phyloP scores from a whole-genome alignment of 2,113 vertebrate species.

The Siniperca chuatsi region DNA sequence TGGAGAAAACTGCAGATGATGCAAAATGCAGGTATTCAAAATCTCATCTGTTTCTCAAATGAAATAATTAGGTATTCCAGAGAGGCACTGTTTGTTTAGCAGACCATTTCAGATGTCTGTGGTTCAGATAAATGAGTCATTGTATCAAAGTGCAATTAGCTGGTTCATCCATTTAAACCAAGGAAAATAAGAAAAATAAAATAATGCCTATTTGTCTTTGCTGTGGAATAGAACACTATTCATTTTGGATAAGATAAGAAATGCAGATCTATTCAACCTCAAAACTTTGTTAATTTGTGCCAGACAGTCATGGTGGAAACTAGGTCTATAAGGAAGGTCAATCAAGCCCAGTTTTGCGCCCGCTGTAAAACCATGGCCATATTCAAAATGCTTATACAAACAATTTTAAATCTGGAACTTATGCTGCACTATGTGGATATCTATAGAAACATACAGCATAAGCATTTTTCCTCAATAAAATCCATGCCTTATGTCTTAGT shows the following conservation, averaged over 20 bases:
- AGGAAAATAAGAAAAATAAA: slow-evolving; percentile 8
- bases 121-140: slow-evolving; percentile 60
- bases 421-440: background rate
- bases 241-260: background rate
- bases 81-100: slow-evolving; percentile 60
- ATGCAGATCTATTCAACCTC: background rate
- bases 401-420: background rate
- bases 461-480: background rate
- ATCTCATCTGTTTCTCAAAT: slow-evolving; percentile 43
- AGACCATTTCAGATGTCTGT: slow-evolving; percentile 52
- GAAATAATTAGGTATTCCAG: slow-evolving; percentile 60
- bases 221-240: background rate
- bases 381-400: background rate
- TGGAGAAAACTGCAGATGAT: slow-evolving; percentile 23
- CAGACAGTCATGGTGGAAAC: background rate
- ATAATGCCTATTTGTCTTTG: background rate
- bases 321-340: background rate
- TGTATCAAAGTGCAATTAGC: slow-evolving; percentile 58
- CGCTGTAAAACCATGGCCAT: background rate
- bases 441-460: background rate
- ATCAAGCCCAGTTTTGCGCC: background rate
- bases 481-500: background rate
- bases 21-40: slow-evolving; percentile 53
- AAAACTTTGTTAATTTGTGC: background rate
- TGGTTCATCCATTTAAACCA: slow-evolving; percentile 42